Percentiles rank a stretch among this genome's conserved stretches.
Evolutionary conservation across 2,113 vertebrate genomes (phyloP).

Genomic region (Channa argus): DNA sequence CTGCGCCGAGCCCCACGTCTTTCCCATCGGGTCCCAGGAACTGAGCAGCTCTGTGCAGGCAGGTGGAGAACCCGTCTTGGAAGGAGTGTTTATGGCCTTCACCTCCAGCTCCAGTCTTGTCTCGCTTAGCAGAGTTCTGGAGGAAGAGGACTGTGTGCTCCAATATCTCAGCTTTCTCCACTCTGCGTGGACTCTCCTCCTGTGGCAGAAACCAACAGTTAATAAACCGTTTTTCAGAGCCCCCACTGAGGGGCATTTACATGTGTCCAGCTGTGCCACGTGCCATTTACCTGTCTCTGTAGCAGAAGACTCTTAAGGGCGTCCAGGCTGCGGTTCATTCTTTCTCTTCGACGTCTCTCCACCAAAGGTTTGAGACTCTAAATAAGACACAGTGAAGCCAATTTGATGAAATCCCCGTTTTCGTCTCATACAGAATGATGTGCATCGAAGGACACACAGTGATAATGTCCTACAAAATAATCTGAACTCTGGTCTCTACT

Average conservation of each 20-base stretch:
- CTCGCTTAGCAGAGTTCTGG: slow-evolving; percentile 30
- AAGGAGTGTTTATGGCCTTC: slow-evolving; percentile 44
- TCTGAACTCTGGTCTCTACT: no score
- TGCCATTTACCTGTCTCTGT: slow-evolving; percentile 80
- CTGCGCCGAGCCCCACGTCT: slow-evolving; percentile 41
- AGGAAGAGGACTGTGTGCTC: slow-evolving; percentile 82
- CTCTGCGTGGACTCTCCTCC: slow-evolving; percentile 80
- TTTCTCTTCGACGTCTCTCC: slow-evolving; percentile 87
- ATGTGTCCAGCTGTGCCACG: not conserved
- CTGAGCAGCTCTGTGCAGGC: slow-evolving; percentile 67
- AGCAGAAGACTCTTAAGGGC: slow-evolving; percentile 78
- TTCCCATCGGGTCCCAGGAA: slow-evolving; percentile 73
- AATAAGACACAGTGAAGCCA: no score
- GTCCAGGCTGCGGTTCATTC: slow-evolving; percentile 88
- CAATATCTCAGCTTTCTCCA: slow-evolving; percentile 88
- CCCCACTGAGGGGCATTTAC: fast-evolving
- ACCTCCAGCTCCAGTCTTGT: slow-evolving; percentile 1
- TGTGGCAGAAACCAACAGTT: slow-evolving; percentile 45
- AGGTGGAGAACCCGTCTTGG: slow-evolving; percentile 76
- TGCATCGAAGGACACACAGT: not conserved
- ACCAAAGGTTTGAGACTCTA: slow-evolving; percentile 83
- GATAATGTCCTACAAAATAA: no score
- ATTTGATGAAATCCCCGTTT: not conserved
- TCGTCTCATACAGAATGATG: not conserved
- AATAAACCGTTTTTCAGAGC: not conserved